These are phyloP conservation scores for Dynastes tityus DNA, from an alignment of 2,888 invertebrate genomes.

Conservation along the genomic window DNA sequence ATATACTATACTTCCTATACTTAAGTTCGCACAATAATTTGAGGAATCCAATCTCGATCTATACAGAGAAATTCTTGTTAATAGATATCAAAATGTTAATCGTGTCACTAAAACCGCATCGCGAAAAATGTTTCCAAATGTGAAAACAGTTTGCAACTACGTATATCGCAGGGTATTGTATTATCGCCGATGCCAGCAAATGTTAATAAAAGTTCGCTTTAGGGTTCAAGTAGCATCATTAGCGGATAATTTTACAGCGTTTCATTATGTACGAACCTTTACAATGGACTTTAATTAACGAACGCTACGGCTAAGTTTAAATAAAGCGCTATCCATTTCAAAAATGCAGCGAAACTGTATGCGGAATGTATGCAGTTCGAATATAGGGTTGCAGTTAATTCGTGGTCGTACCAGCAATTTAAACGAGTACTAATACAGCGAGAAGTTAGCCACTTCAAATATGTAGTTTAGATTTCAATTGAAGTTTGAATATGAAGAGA, in stretches of 20 bases:
- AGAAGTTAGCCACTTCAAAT: not conserved
- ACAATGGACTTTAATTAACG: slow-evolving; percentile 38
- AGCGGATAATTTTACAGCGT: slow-evolving; percentile 34
- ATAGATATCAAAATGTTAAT: no score
- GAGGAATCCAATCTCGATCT: no score
- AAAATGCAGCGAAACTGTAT: not conserved
- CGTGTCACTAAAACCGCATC: no score
- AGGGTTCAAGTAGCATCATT: slow-evolving; percentile 27
- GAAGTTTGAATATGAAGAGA: no score
- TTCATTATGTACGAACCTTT: slow-evolving; percentile 21
- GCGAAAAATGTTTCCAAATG: no score
- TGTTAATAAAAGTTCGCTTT: slow-evolving; percentile 32
- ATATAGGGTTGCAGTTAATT: slow-evolving; percentile 21
- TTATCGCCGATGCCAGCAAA: slow-evolving; percentile 6
- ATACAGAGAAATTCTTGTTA: no score
- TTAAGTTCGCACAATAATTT: no score
- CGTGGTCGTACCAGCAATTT: not conserved
- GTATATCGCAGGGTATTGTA: not conserved
- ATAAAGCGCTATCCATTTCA: slow-evolving; percentile 34
- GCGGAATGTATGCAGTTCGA: not conserved
- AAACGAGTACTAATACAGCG: not conserved
- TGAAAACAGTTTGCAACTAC: no score
- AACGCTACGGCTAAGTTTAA: slow-evolving; percentile 28
- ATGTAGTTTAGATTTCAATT: not conserved
- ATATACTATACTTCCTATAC: no score